Base-by-base conservation (phyloP, 2,888 invertebrate species). In the Latrodectus elegans region DNA sequence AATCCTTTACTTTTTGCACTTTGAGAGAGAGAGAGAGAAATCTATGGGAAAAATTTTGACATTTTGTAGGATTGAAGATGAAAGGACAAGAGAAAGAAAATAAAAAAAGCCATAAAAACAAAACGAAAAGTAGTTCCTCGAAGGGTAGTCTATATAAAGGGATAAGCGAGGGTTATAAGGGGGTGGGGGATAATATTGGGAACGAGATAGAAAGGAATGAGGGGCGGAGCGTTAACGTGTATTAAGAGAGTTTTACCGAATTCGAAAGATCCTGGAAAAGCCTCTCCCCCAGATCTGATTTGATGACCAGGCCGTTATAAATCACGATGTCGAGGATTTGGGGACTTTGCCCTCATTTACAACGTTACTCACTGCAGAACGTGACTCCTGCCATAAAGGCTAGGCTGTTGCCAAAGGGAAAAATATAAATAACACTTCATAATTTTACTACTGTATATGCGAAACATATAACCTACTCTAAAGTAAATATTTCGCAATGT, bases 221-320 rank as follows among this genome's bases (percentile, higher is more conserved):
- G 49, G 49, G 75, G 55, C 38, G 55, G 68, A 38, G 72, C 84
- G 84, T 77, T 84, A 84, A 84, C 84, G 76, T 84, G 84, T 84
- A 84, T 84, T 84, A 84, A 84, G 84, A 74, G 85, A 78, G 85
- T 85, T 79, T 75, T 85, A 74, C 74, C 74, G 79, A 85, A 79
- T 85, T 79, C 85, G 78, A 71, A 51, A 84, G 74, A 79, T 77
- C 72, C 73, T 52, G 60, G 68, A 64, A 79, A 77, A 84, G 85
- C 79, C 74, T 79, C 79, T 79, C 60, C 70, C 65, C 22, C 22
- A 85, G 85, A 85, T 85, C 85, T 85, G 79, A 85, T 85, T 85
- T 85, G 85, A 85, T 85, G 85, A 79, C 85, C 73, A 51, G 17
- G 71, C 73, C 64, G 79, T 79, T 85, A 85, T 85, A 85, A 85